Conservation (phyloP, 2,113 vertebrate genomes). For the Ailurus styani region DNA sequence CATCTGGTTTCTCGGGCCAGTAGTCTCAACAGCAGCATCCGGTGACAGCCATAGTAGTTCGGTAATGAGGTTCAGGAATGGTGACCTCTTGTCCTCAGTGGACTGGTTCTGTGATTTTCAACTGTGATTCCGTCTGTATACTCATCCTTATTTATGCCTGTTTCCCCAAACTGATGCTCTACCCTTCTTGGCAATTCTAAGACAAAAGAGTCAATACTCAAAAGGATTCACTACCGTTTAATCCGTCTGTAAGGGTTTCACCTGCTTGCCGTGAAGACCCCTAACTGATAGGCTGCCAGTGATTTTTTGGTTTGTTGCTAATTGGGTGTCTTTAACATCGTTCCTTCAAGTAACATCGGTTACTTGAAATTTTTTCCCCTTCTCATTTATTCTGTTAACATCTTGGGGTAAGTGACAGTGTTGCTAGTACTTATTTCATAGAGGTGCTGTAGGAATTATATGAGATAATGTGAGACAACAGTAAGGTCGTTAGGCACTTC, state of each 20-base stretch:
- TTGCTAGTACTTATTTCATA: background rate
- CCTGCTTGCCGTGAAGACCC: background rate
- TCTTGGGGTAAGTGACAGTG: background rate
- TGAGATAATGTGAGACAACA: background rate
- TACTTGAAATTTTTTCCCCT: background rate
- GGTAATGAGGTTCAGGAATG: background rate
- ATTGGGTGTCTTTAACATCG: background rate
- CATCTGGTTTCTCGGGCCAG: background rate
- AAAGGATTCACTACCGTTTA: background rate
- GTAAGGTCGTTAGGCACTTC: background rate
- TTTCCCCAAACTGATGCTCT: background rate
- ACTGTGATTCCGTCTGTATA: background rate
- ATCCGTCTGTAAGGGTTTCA: background rate
- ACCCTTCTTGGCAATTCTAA: background rate
- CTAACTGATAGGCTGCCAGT: background rate
- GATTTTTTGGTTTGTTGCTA: background rate
- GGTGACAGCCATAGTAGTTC: background rate
- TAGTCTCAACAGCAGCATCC: background rate
- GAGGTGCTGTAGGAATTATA: background rate
- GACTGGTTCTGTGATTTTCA: background rate
- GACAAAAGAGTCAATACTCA: background rate
- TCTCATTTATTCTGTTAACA: constrained; percentile 1
- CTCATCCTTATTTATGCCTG: background rate
- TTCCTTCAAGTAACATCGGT: no score
- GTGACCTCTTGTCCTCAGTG: background rate